Conservation (phyloP, 2,113 vertebrate genomes). For the Micromys minutus region DNA sequence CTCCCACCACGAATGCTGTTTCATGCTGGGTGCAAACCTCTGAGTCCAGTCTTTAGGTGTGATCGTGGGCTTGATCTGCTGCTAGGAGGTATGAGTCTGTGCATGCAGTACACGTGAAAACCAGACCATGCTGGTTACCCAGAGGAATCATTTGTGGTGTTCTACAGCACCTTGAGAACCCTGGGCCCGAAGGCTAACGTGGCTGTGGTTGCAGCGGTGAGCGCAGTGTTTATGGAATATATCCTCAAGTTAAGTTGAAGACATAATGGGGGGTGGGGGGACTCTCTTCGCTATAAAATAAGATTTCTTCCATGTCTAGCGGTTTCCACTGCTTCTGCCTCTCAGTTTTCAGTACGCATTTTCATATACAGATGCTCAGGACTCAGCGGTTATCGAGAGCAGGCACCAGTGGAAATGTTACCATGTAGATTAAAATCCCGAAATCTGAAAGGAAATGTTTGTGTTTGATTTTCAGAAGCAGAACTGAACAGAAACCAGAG, state of each 20-base stretch:
- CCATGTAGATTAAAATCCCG: constrained; percentile 16
- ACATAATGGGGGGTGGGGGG: constrained; percentile 28
- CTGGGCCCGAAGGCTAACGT: background rate
- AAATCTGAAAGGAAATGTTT: background rate
- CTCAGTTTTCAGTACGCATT: constrained; percentile 38
- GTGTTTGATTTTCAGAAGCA: constrained; percentile 16
- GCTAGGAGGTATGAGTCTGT: background rate
- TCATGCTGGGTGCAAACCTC: constrained; percentile 42
- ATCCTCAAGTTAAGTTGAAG: constrained; percentile 56
- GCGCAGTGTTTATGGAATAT: constrained; percentile 61
- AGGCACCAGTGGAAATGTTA: background rate
- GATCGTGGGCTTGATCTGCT: background rate
- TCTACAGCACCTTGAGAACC: background rate
- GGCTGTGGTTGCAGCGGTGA: constrained; percentile 18
- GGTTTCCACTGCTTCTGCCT: background rate
- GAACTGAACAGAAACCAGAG: background rate
- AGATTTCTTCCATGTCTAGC: constrained; percentile 35
- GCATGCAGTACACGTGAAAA: background rate
- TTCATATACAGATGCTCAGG: constrained; percentile 12
- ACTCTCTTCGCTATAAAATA: constrained; percentile 50
- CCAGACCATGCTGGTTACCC: background rate
- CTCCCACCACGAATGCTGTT: constrained; percentile 48
- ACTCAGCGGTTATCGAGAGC: background rate
- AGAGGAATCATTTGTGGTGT: background rate
- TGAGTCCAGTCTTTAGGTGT: background rate